phyloP scores from a whole-genome alignment of 2,797 vertebrate species.

The Tangara arthus region DNA sequence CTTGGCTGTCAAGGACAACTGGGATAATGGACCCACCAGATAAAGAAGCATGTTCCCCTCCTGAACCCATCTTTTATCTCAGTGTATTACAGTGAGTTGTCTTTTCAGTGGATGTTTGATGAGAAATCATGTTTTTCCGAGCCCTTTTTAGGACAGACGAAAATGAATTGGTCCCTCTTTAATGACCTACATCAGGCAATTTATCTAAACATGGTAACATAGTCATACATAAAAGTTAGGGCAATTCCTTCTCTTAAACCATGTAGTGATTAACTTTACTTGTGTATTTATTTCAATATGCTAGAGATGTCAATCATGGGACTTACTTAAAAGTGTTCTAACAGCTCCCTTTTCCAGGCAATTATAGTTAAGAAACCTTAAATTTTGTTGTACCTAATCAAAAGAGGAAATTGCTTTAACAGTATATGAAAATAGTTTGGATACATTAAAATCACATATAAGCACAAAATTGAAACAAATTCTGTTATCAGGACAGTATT shows the following conservation, averaged over 20 bases:
- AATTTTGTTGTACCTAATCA: constrained; percentile 12
- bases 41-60: constrained; percentile 69
- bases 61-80: constrained; percentile 79
- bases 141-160: constrained; percentile 24
- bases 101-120: constrained; percentile 77
- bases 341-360: neutral
- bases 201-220: constrained; percentile 18
- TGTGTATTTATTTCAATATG: constrained; percentile 16
- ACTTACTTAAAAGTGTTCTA: neutral
- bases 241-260: constrained; percentile 4
- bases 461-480: neutral
- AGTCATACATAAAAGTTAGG: constrained; percentile 22
- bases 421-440: neutral
- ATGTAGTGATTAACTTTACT: constrained; percentile 23
- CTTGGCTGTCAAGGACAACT: constrained; percentile 74
- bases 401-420: neutral
- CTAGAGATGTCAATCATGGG: neutral
- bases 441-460: neutral
- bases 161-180: constrained; percentile 6
- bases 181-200: constrained; percentile 12
- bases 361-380: neutral
- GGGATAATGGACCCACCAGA: constrained; percentile 59
- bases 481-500: neutral
- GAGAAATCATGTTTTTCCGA: constrained; percentile 18
- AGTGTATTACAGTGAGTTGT: constrained; percentile 75